Base-by-base conservation (phyloP, 2,888 invertebrate species). In the Eurois occulta region DNA sequence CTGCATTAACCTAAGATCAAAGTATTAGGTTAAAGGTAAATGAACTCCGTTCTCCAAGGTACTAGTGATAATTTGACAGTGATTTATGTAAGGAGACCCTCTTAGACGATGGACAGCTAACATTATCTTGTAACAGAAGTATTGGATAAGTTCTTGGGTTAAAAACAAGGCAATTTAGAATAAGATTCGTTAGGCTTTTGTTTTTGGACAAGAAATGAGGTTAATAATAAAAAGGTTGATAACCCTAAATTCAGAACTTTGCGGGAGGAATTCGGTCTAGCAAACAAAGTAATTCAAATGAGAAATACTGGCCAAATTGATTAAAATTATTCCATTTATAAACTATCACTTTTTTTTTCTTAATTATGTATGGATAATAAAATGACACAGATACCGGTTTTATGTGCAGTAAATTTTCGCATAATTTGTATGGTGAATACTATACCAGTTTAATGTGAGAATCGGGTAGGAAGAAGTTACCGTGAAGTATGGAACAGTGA, bases 51-150 rank as follows among this genome's bases (percentile, higher is more conserved):
- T 84, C 85, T 87, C 78, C 35, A 69, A 86, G 81, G 85, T 84
- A 75, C 83, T 84, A 85, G 86, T 86, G 84, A 86, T 28, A 88
- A 48, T 18, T n/a, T 7, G 77, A 91, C 90, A 91, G 83, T 90
- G 91, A 93, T 92, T 91, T 90, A 93, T 92, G 86, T 77, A 32
- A 10, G 10, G 11, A 10, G 55, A 66, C n/a, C 72, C 64, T 62
- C n/a, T n/a, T 1, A 35, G 55, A 68, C 67, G 71, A 77, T 66
- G 58, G 52, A 75, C 71, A 77, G 55, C 71, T 78, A 75, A 83
- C 80, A 77, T 83, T 35, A 72, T 72, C 75, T 64, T 55, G 58
- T 78, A 60, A 77, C n/a, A 67, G n/a, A 80, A 80, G 72, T 81
- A 77, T 76, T 62, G 67, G 67, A 52, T 35, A 85, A 70, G 71